Conservation (phyloP, 2,888 invertebrate genomes). For the Mechanitis messenoides region DNA sequence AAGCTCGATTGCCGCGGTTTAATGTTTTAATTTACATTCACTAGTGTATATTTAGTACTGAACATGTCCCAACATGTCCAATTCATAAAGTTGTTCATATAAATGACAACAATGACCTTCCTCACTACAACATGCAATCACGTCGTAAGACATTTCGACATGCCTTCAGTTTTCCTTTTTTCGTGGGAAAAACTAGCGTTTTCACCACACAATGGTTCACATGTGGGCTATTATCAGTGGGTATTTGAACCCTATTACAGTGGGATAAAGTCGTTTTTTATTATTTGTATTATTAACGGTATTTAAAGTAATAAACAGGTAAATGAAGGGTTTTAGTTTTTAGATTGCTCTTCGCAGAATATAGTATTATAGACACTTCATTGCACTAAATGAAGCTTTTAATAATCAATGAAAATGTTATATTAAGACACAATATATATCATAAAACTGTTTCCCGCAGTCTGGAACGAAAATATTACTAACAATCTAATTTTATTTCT, state of each 20-base stretch:
- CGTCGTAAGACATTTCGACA: slow-evolving; percentile 63
- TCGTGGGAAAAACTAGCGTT: slow-evolving; percentile 68
- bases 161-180: slow-evolving; percentile 65
- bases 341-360: slow-evolving; percentile 14
- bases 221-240: slow-evolving; percentile 34
- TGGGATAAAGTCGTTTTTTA: slow-evolving; percentile 27
- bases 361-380: background rate
- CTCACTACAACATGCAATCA: slow-evolving; percentile 26
- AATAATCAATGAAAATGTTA: no score
- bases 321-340: slow-evolving; percentile 26
- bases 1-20: no score
- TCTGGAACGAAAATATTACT: no score
- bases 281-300: slow-evolving; percentile 42
- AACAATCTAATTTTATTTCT: no score
- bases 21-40: no score
- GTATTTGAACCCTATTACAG: slow-evolving; percentile 30
- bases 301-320: slow-evolving; percentile 40
- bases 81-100: slow-evolving; percentile 19
- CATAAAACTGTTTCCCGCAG: no score
- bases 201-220: slow-evolving; percentile 61
- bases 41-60: background rate
- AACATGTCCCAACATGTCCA: slow-evolving; percentile 11
- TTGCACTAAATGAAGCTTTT: no score
- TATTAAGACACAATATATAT: no score
- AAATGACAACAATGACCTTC: slow-evolving; percentile 29